A percentile compares a stretch with the other conserved stretches of the same genome.
These are phyloP conservation scores for Desmodus rotundus DNA, from an alignment of 2,113 vertebrate species.

Conservation along the genomic window DNA sequence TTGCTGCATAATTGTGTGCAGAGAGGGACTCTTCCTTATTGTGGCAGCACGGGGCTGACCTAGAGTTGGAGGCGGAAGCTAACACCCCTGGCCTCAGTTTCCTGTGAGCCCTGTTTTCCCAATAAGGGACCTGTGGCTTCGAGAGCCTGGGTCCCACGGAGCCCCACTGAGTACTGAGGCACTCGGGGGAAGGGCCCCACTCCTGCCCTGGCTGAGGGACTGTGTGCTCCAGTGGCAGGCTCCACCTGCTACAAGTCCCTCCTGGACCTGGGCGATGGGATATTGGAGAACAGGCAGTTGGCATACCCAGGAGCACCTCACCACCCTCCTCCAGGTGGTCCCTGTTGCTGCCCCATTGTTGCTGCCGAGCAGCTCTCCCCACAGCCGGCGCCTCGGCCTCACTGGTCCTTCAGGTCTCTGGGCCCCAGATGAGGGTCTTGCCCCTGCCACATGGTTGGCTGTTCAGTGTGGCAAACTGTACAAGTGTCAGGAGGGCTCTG, in stretches of 20 bases:
- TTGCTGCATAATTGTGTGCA: accelerated
- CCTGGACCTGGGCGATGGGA: background rate
- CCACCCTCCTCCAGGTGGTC: too few species aligned
- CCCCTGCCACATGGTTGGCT: background rate
- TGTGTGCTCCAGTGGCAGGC: background rate
- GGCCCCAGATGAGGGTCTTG: background rate
- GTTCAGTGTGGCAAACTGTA: background rate
- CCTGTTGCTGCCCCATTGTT: background rate
- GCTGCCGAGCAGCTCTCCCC: background rate
- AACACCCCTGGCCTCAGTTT: background rate
- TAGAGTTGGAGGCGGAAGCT: background rate
- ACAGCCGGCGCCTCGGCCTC: accelerated
- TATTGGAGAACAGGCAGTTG: too few species aligned
- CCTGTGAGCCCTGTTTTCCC: background rate
- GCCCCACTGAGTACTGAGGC: accelerated
- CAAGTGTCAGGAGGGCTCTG: background rate
- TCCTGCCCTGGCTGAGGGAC: background rate
- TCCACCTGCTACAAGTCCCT: background rate
- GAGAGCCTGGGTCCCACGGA: accelerated
- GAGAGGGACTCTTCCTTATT: too few species aligned
- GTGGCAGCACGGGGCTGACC: background rate
- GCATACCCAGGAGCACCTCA: background rate
- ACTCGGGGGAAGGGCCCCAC: accelerated
- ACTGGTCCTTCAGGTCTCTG: background rate
- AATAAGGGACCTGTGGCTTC: background rate